Conservation (phyloP, 2,888 invertebrate species). For the Marronus borbonicus region DNA sequence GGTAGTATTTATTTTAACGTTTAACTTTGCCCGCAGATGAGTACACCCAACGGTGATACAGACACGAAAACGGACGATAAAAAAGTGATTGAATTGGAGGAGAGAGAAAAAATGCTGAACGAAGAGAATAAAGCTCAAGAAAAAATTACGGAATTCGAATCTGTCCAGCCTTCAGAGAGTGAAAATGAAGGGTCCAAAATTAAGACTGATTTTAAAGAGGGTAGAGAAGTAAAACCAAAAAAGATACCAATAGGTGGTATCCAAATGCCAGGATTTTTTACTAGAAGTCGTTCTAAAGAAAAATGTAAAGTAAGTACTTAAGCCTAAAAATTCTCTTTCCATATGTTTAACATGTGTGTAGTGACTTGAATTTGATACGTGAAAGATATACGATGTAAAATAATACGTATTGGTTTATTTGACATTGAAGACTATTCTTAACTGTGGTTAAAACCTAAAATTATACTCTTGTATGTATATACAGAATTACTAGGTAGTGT, state of each 20-base stretch:
- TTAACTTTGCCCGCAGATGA: constrained; percentile 34
- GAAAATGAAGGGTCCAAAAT: constrained; percentile 73
- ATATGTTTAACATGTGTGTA: background rate
- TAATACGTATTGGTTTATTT: constrained; percentile 39
- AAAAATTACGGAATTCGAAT: constrained; percentile 64
- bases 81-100: constrained; percentile 78
- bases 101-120: constrained; percentile 76
- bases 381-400: constrained; percentile 28
- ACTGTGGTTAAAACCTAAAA: constrained; percentile 30
- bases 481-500: too few relatives aligned
- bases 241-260: constrained; percentile 92
- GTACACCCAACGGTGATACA: constrained; percentile 42
- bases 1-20: background rate
- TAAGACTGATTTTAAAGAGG: constrained; percentile 76
- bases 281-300: constrained; percentile 83
- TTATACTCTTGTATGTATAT: constrained; percentile 1
- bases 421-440: constrained; percentile 41
- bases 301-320: constrained; percentile 77
- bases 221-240: constrained; percentile 84
- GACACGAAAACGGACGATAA: constrained; percentile 75
- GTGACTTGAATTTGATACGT: constrained; percentile 14
- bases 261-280: constrained; percentile 90
- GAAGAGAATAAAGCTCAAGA: constrained; percentile 75
- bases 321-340: background rate
- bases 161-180: constrained; percentile 66